Evolutionary conservation across 1,140 invertebrate genomes (phyloP), one percentile per base, ranked within the genome.

Genomic region (Caenorhabditis tropicalis): DNA sequence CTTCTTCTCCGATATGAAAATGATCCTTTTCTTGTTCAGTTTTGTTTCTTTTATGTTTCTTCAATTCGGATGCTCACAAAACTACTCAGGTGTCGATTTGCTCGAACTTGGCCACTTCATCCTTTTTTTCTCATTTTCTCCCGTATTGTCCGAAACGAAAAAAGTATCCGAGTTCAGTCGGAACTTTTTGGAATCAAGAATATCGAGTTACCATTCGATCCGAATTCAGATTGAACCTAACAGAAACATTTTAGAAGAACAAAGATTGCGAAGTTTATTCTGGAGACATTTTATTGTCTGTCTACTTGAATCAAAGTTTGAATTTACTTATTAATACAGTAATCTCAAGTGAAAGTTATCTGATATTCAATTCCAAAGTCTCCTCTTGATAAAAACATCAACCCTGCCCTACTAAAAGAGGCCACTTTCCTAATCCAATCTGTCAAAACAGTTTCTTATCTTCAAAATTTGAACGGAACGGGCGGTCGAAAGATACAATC

Each of bases 31-130:
- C 6, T 27, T 4, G 53, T 43, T 9, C 5, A 27, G 19, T 65
- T 24, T 27, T 65, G 58, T 65, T 65, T 65, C 58, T 65, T 65
- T 36, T 65, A 33, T 39, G 58, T 39, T 65, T 65, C 33, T 65
- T 36, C 31, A 7, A 4, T 21, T 7, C n/a, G 7, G 15, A 15
- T 4, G 15, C n/a, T n/a, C 6, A 58, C 12, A 43, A 43, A 7
- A 16, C 21, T 10, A 31, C 21, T 58, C 53, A 58, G 27, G 24
- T 58, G 53, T 58, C 53, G 27, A 58, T 31, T 58, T 58, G 53
- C 21, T 53, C 16, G 21, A 29, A 6, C 21, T 6, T 6, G 53
- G 53, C 53, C 24, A 58, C 53, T 27, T 58, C 53, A 56, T 56
- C 21, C 29, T 56, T 46, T 21, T n/a, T 12, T 39, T 29, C 39